Base-by-base conservation (phyloP, 2,888 invertebrate species). In the Tenthredo notha region DNA sequence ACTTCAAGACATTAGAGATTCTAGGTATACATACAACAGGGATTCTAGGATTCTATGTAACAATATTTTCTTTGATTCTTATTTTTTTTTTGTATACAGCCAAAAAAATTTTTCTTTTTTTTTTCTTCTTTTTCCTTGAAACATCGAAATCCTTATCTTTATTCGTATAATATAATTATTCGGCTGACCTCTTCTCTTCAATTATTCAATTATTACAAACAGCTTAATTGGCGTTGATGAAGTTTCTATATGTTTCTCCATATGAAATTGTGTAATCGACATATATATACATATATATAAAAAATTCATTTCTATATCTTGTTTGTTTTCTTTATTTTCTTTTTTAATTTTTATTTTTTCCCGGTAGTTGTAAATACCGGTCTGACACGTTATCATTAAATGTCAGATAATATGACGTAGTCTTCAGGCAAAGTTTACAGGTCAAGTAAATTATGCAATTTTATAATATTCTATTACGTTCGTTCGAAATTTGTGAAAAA, bases 101-200 rank as follows among this genome's bases (percentile, higher is more conserved):
- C 83, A 70, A 83, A n/a, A 33, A 83, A 83, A 70, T 83, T 83
- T 67, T n/a, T n/a, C n/a, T n/a, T n/a, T n/a, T n/a, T n/a, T n/a
- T n/a, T n/a, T n/a, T n/a, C n/a, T n/a, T n/a, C n/a, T n/a, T n/a
- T n/a, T n/a, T n/a, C n/a, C n/a, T n/a, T 70, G 83, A 47, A 83
- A 67, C 83, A 67, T 83, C 70, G n/a, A 29, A 40, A 80, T 77
- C 65, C 21, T 80, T 37, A 18, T 6, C 21, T 10, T 61, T 18
- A 21, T 33, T 75, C 10, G 12, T 75, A 61, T 61, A 3, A 10
- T 50, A 21, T 50, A 47, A 21, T 80, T 25, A 18, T 67, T 47
- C 43, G 4, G 25, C 25, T 4, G 47, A 47, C 21, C 18, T 65
- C 65, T 65, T 29, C 18, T n/a, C 2, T 67, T 67, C 43, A 6